Evolutionary conservation across 1,140 invertebrate genomes (phyloP).

Genomic region (Drosophila littoralis): DNA sequence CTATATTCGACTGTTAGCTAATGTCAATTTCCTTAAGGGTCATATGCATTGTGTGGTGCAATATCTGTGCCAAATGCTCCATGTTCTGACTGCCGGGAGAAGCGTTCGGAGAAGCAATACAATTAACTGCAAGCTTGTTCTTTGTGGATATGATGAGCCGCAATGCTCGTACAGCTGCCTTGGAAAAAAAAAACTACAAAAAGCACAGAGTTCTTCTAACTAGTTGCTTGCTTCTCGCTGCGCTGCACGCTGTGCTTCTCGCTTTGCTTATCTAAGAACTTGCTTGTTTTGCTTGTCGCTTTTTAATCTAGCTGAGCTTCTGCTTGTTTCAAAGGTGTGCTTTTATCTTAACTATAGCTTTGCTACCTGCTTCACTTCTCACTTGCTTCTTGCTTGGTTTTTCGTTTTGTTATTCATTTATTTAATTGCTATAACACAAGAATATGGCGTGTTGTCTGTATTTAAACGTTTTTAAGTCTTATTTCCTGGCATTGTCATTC

Average conservation of each 20-base stretch:
- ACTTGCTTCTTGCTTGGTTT: not conserved
- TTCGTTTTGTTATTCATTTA: not conserved
- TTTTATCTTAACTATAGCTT: not conserved
- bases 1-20: constrained; percentile 10
- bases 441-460: not conserved
- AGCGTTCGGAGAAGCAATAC: not conserved
- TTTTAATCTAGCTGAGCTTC: not conserved
- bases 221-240: not conserved
- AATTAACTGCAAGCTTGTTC: too few species aligned
- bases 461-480: not conserved
- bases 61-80: not conserved
- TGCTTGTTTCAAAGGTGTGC: not conserved
- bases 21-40: not conserved
- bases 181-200: too few species aligned
- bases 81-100: not conserved
- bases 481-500: not conserved
- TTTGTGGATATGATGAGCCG: too few species aligned
- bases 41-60: not conserved
- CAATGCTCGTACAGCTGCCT: not conserved
- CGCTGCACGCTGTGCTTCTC: not conserved
- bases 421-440: not conserved
- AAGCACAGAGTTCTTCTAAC: not conserved
- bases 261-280: not conserved
- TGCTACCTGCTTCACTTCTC: not conserved
- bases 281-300: not conserved